Evolutionary conservation across 37 sponge, comb jelly and placozoan species (phyloP), one percentile per base, ranked within the genome.

Genomic region (Bolinopsis microptera): DNA sequence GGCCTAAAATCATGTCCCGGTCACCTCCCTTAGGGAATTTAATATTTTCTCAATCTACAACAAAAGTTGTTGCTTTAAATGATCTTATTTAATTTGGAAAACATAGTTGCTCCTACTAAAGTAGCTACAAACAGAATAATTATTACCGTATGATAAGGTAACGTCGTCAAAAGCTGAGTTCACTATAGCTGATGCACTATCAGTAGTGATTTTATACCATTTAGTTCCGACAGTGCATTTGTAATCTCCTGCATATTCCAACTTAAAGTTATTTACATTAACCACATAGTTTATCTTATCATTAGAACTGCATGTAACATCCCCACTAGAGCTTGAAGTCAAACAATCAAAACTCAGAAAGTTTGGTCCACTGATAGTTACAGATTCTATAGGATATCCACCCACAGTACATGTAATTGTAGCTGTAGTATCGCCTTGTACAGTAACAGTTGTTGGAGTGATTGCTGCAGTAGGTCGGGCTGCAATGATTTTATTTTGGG

Each of bases 301-400:
- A 32, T 1, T 2, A 32, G 80, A 77, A 16, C 33, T 32, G 18
- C 80, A 77, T 2, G 9, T 35, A 16, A 32, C 35, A 77, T 77
- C 80, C 1, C 80, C 80, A 77, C 21, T 33, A 1, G 35, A 34
- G 2, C 0, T 1, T 32, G 33, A 21, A 33, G 36, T 32, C 35
- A 77, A 32, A 77, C 80, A 77, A 18, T 77, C 80, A 16, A 77
- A 9, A 3, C 0, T 77, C 21, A 77, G 36, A 16, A 22, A 35
- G 37, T 77, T 32, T 48, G 61, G 61, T 77, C 32, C 32, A 16
- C 33, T 32, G 3, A 77, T 32, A 9, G 80, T 77, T 33, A 35
- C 80, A 77, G 80, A 77, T 77, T 28, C 35, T 33, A 77, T 18
- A 35, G 80, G 80, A 18, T 77, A 77, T 35, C 80, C 80, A 77